Percentiles rank a stretch among this genome's conserved stretches.
Evolutionary conservation across 2,113 vertebrate species (phyloP).

Genomic region (Ochotona curzoniae): DNA sequence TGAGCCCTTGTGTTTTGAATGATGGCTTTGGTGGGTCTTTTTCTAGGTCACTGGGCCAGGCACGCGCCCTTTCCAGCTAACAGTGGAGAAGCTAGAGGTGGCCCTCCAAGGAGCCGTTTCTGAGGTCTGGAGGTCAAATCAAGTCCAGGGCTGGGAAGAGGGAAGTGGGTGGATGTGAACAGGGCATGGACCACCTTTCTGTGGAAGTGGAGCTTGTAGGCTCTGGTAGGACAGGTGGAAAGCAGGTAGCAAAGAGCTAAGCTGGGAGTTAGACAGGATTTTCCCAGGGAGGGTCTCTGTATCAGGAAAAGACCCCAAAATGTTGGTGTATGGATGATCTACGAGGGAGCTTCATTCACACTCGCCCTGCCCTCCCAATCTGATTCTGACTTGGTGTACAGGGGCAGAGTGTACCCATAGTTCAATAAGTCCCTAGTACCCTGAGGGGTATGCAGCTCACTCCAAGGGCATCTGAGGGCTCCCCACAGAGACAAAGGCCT

Average conservation of each 20-base stretch:
- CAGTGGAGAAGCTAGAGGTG: constrained; percentile 92
- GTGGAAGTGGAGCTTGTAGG: neutral
- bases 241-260: neutral
- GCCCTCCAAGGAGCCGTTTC: constrained; percentile 88
- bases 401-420: neutral
- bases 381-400: neutral
- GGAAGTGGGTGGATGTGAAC: neutral
- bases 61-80: constrained; percentile 93
- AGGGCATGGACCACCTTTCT: neutral
- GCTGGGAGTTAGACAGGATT: neutral
- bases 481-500: neutral
- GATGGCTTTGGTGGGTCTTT: constrained; percentile 11
- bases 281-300: neutral
- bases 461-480: neutral
- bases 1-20: neutral
- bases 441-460: neutral
- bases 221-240: fast-evolving
- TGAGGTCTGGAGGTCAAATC: constrained; percentile 80
- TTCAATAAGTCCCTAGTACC: neutral
- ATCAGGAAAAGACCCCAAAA: neutral
- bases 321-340: neutral
- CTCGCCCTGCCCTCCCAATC: fast-evolving
- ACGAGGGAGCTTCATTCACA: neutral
- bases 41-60: constrained; percentile 87
- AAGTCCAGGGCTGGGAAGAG: neutral